These are phyloP conservation scores for Anastrepha obliqua DNA, from an alignment of 1,140 invertebrate genomes.

Conservation along the genomic window DNA sequence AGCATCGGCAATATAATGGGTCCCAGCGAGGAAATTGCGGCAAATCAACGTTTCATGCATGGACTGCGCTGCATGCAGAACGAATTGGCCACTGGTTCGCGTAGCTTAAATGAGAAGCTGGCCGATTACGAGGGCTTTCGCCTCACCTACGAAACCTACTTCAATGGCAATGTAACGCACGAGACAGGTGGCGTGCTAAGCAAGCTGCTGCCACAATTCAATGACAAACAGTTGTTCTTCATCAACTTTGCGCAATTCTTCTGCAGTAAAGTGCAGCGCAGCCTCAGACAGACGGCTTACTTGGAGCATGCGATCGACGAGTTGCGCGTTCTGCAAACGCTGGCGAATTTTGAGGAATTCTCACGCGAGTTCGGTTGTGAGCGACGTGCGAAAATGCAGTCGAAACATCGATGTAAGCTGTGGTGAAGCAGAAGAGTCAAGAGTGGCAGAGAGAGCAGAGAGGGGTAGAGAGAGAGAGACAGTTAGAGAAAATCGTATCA, in stretches of 20 bases:
- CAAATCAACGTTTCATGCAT: slow-evolving; percentile 64
- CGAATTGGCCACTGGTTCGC: slow-evolving; percentile 65
- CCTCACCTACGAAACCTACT: slow-evolving; percentile 66
- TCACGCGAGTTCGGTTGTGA: slow-evolving; percentile 83
- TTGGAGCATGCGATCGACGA: slow-evolving; percentile 88
- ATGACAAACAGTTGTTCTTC: slow-evolving; percentile 85
- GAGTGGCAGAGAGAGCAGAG: neutral
- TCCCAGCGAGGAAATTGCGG: slow-evolving; percentile 67
- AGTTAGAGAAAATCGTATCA: neutral
- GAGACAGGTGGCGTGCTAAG: slow-evolving; percentile 24
- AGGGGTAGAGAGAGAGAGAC: neutral
- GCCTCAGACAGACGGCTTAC: slow-evolving; percentile 83
- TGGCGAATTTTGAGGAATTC: slow-evolving; percentile 90
- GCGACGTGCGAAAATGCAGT: slow-evolving; percentile 86
- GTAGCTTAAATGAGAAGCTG: slow-evolving; percentile 68
- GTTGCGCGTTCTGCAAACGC: slow-evolving; percentile 84
- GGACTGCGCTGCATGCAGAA: slow-evolving; percentile 68
- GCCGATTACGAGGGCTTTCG: slow-evolving; percentile 69
- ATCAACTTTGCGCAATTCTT: slow-evolving; percentile 90
- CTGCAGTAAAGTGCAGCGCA: slow-evolving; percentile 90
- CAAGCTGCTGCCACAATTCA: slow-evolving; percentile 78
- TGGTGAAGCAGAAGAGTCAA: slow-evolving; percentile 78
- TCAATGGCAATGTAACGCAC: slow-evolving; percentile 56
- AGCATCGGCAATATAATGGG: slow-evolving; percentile 68
- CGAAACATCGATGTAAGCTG: slow-evolving; percentile 86